phyloP scores from a whole-genome alignment of 2,113 vertebrate species.

The Tragelaphus buxtoni region DNA sequence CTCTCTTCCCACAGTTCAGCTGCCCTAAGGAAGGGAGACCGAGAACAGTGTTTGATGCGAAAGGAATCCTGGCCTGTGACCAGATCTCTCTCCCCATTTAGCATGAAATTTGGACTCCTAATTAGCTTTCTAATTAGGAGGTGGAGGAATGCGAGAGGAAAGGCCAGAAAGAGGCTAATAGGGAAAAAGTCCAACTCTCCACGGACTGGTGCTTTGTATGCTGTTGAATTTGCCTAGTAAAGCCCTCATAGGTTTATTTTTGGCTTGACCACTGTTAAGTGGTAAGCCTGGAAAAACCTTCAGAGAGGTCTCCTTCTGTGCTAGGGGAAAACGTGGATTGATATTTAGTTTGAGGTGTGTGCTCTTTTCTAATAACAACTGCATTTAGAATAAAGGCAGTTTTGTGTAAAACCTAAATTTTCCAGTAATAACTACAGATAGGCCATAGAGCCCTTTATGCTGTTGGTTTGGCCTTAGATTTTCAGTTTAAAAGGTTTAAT shows the following conservation, averaged over 20 bases:
- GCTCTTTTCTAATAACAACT: constrained; percentile 29
- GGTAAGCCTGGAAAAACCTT: constrained; percentile 60
- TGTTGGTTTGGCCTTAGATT: neutral
- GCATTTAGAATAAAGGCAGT: constrained; percentile 47
- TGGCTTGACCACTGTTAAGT: constrained; percentile 48
- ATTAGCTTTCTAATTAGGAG: constrained; percentile 55
- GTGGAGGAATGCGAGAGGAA: neutral
- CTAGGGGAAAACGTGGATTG: constrained; percentile 39
- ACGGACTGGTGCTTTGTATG: neutral
- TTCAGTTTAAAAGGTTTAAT: neutral
- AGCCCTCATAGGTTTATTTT: constrained; percentile 59
- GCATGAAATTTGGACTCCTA: constrained; percentile 48
- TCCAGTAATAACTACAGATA: neutral
- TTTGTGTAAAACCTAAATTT: constrained; percentile 44
- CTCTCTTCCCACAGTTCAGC: neutral
- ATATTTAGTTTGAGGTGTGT: constrained; percentile 47
- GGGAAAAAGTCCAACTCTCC: neutral
- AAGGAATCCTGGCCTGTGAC: constrained; percentile 22
- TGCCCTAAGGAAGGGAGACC: neutral
- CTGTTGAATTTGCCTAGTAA: constrained; percentile 28
- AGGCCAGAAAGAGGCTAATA: neutral
- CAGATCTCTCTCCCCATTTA: neutral
- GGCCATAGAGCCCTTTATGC: neutral
- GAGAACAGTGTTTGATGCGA: neutral
- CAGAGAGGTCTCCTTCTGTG: constrained; percentile 57